Evolutionary conservation across 2,113 vertebrate species (phyloP).

Genomic region (Lepisosteus osseus): DNA sequence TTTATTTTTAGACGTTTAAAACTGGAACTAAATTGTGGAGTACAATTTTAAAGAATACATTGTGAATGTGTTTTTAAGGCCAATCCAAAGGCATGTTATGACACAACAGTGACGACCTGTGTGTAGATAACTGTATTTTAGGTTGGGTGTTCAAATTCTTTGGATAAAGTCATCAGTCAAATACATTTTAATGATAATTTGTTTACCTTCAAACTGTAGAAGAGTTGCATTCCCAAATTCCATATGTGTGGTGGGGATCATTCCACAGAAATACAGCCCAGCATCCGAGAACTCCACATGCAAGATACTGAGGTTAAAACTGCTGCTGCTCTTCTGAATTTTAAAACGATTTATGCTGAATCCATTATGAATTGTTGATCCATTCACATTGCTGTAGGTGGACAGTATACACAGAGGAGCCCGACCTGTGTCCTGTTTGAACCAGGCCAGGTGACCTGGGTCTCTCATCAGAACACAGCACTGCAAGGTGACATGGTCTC

Average conservation of each 20-base stretch:
- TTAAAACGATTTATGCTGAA: background rate
- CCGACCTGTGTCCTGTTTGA: background rate
- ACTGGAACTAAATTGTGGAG: too few species aligned
- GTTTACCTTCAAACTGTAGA: background rate
- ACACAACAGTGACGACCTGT: too few species aligned
- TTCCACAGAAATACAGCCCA: conserved; percentile 7
- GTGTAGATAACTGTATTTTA: too few species aligned
- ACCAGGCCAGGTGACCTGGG: background rate
- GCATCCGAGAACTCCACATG: background rate
- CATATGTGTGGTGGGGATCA: background rate
- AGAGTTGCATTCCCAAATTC: background rate
- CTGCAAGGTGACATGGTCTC: background rate
- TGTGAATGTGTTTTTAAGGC: too few species aligned
- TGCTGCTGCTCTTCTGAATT: background rate
- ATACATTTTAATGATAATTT: background rate
- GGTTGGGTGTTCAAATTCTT: too few species aligned
- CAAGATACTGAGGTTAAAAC: background rate
- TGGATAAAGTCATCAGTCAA: too few species aligned
- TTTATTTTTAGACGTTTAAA: too few species aligned
- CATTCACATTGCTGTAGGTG: background rate
- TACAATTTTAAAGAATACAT: too few species aligned
- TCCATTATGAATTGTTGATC: background rate
- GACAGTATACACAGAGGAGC: conserved; percentile 1
- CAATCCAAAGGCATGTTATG: too few species aligned
- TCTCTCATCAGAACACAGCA: background rate